A percentile compares a stretch with the other conserved stretches of the same genome.
Conservation (phyloP, 2,113 vertebrate species). For the Panthera uncia region DNA sequence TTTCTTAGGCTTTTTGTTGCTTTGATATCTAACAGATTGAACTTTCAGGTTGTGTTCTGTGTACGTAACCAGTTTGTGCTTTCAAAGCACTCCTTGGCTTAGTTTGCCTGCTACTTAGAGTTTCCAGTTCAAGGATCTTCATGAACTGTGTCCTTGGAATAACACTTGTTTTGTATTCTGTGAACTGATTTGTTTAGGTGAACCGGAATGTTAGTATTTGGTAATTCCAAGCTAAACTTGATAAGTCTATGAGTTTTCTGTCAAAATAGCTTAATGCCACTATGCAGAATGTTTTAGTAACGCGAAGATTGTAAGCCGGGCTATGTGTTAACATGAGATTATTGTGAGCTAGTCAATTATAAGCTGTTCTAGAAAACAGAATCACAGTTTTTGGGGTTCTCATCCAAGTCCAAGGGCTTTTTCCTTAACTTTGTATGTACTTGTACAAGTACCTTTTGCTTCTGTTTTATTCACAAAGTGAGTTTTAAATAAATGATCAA, state of each 20-base stretch:
- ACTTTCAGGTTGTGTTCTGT: neutral
- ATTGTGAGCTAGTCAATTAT: slow-evolving; percentile 38
- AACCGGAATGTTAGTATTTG: slow-evolving; percentile 37
- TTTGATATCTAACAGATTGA: slow-evolving; percentile 5
- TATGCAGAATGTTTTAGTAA: slow-evolving; percentile 51
- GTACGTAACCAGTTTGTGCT: neutral
- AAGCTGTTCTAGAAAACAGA: slow-evolving; percentile 46
- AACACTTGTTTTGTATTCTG: slow-evolving; percentile 28
- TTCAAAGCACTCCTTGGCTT: neutral
- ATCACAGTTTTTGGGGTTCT: neutral
- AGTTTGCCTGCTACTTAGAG: slow-evolving; percentile 51
- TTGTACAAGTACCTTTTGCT: slow-evolving; percentile 49
- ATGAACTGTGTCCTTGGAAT: slow-evolving; percentile 54
- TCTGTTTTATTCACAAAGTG: slow-evolving; percentile 68
- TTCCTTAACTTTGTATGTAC: neutral
- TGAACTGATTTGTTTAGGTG: slow-evolving; percentile 69
- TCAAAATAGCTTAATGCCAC: slow-evolving; percentile 61
- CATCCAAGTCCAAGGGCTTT: neutral
- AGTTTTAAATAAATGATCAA: slow-evolving; percentile 77
- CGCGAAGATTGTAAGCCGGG: slow-evolving; percentile 22
- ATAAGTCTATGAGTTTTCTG: neutral
- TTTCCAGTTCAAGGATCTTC: slow-evolving; percentile 52
- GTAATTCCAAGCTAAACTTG: slow-evolving; percentile 49
- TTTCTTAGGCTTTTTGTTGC: neutral
- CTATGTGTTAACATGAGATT: neutral